Evolutionary conservation across 2,888 invertebrate genomes (phyloP), one percentile per base, ranked within the genome.

Genomic region (Matsumyia berberina): DNA sequence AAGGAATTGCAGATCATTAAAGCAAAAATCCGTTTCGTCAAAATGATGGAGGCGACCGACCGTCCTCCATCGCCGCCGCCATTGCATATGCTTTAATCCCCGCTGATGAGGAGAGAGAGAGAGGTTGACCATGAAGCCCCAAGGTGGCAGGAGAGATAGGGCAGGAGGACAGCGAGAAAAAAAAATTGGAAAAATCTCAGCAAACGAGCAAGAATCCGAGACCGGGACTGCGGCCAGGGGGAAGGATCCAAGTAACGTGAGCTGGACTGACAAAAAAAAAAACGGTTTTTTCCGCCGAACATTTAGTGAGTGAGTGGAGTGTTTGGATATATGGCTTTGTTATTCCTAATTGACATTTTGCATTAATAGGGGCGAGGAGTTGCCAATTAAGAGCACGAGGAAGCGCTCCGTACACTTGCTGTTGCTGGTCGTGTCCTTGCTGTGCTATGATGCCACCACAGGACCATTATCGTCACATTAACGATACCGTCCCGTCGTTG

Each of bases 301-400:
- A 67, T 85, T 85, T 74, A 64, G 67, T 57, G 62, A 79, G 51
- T 76, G 79, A 17, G 51, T 51, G 53, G 87, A 87, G 87, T 87
- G 88, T 87, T 87, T 86, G 86, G 85, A 85, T 87, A 87, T 86
- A 87, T 86, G 78, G 87, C 87, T 87, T 87, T 87, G 87, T 88
- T 88, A 86, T 87, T 87, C 86, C 87, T 88, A 88, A 88, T 88
- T 88, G 88, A 87, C 87, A 87, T 87, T 88, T 87, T 87, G 87
- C 87, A 87, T 87, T 87, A 85, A 87, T 87, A 81, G 79, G 80
- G 85, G 69, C 82, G 85, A 70, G 73, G 79, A 87, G 86, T 83
- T 87, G 87, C 88, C 88, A 88, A 88, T 88, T 87, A 88, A 88
- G 87, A 85, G 64, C 19, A 74, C 44, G 35, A 62, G 62, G 57